Evolutionary conservation across 2,888 invertebrate genomes (phyloP), one percentile per base, ranked within the genome.

Genomic region (Apotomis turbidana): DNA sequence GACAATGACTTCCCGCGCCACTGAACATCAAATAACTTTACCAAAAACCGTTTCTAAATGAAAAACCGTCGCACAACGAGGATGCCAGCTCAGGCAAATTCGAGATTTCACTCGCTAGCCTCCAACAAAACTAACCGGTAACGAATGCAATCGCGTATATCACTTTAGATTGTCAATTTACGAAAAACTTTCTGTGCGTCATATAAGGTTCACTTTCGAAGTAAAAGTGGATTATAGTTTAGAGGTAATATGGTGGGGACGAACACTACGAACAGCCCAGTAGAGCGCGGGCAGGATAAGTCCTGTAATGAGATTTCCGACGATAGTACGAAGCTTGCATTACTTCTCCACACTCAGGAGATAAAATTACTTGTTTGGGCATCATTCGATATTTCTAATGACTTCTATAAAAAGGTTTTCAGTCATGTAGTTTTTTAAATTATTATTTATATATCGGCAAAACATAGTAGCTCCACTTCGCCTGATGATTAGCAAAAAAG

Each of bases 271-370:
- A 57, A 4, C 36, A 27, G 38, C 5, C n/a, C 2, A 12, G 15
- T 61, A 5, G 60, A 44, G 44, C 60, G 10, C 12, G 15, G 44
- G 38, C 15, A 44, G 59, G 46, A 61, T 46, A 46, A 46, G 27
- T 46, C 46, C 10, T 44, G 27, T 55, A 64, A 64, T 64, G 64
- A 64, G 63, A 64, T 64, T 54, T 8, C 8, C 15, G 44, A 54
- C 62, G 27, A 38, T 44, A 44, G 54, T 64, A 38, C 54, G 41
- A 44, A 54, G 54, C 41, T 41, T 52, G 52, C 12, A 54, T 64
- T 64, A 41, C 41, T 54, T 63, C 41, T 61, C 8, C 5, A 12
- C 3, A 46, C 12, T 62, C 5, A n/a, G 58, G 38, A 58, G 58
- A 58, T 58, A 58, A 58, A 58, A 27, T 27, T 36, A 57, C 57